Evolutionary conservation across 2,797 vertebrate genomes (phyloP).

Genomic region (Rhynchonycteris naso): DNA sequence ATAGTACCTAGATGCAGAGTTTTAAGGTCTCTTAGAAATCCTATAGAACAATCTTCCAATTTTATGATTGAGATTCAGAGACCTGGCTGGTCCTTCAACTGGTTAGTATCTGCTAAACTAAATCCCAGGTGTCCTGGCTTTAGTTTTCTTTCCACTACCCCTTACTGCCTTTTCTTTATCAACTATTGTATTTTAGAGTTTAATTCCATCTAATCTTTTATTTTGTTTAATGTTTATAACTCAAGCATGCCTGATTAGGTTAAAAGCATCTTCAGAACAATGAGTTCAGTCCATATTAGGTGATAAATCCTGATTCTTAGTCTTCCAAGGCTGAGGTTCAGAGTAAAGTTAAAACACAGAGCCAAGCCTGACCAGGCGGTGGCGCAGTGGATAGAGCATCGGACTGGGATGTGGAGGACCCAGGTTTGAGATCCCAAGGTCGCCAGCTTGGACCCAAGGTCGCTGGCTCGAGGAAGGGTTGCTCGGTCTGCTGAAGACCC

Average conservation of each 20-base stretch:
- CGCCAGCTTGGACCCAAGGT: no score
- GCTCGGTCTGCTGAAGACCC: no score
- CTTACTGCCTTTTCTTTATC: slow-evolving; percentile 32
- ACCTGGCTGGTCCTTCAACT: neutral
- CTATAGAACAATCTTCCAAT: neutral
- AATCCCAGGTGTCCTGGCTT: neutral
- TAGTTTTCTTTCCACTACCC: neutral
- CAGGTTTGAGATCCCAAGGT: no score
- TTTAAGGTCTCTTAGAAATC: slow-evolving; percentile 44
- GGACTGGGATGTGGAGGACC: no score
- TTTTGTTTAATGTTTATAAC: slow-evolving; percentile 51
- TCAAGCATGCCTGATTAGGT: neutral
- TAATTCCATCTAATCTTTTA: neutral
- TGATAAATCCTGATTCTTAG: neutral
- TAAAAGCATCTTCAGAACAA: neutral
- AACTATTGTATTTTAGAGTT: slow-evolving; percentile 34
- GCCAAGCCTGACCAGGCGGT: no score
- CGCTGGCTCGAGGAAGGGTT: no score
- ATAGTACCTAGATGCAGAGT: neutral
- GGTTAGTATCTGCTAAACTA: neutral
- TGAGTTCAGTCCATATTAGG: neutral
- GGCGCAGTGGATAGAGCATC: no score
- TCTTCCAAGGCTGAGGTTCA: neutral
- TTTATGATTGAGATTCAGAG: neutral
- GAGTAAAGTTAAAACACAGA: neutral